Conservation (phyloP, 1,140 invertebrate species). For the Drosophila arawakana region DNA sequence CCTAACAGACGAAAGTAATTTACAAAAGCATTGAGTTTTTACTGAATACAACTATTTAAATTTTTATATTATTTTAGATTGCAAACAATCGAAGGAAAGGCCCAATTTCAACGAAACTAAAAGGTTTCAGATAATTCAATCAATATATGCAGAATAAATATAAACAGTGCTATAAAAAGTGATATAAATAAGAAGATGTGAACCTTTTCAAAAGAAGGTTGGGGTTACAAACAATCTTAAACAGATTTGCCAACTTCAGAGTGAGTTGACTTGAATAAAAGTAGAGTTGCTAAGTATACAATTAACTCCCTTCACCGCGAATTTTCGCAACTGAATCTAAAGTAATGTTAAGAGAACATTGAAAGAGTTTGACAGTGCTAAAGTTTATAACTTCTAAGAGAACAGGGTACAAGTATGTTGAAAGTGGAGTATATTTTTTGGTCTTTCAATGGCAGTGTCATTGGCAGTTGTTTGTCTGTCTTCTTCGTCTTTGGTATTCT, state of each 20-base stretch:
- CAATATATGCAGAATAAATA: too few species aligned
- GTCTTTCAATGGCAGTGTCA: conserved; percentile 44
- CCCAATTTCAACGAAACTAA: too few species aligned
- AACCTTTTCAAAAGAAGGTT: too few species aligned
- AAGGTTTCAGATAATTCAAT: too few species aligned
- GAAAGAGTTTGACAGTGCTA: conserved; percentile 6
- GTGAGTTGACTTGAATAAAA: not conserved
- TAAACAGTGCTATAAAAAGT: too few species aligned
- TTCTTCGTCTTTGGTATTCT: not conserved
- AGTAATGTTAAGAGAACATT: not conserved
- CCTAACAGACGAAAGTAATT: not conserved
- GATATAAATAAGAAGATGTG: too few species aligned
- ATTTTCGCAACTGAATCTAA: not conserved
- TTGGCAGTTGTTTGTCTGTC: conserved; percentile 59
- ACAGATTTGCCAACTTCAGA: too few species aligned
- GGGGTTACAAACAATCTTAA: too few species aligned
- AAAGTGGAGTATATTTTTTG: conserved; percentile 49
- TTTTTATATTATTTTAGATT: conserved; percentile 13
- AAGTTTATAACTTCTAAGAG: conserved; percentile 1
- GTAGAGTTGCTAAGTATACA: not conserved
- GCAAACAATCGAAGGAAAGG: not conserved
- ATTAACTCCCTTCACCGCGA: not conserved
- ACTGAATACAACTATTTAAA: not conserved
- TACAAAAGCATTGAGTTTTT: not conserved
- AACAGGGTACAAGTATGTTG: not conserved